Conservation (phyloP, 2,113 vertebrate species). For the Laticauda laticaudata region DNA sequence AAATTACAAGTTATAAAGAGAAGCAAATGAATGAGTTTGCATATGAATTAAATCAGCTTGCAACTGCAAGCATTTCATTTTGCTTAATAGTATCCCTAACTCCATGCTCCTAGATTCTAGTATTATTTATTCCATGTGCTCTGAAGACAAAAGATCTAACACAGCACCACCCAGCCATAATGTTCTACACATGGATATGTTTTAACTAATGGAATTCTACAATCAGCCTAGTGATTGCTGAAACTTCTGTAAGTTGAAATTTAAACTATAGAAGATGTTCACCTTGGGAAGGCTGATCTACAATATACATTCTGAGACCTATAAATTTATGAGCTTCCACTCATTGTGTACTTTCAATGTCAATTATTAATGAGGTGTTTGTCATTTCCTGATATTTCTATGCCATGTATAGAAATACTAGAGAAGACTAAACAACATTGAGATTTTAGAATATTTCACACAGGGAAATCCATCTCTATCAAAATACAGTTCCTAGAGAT, state of each 20-base stretch:
- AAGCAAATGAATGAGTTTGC: neutral
- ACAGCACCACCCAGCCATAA: neutral
- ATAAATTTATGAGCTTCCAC: neutral
- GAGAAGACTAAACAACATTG: neutral
- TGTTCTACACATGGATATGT: neutral
- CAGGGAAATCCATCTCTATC: neutral
- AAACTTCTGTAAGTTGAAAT: neutral
- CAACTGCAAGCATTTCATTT: neutral
- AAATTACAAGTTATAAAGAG: neutral
- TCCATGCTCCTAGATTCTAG: neutral
- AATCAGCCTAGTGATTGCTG: neutral
- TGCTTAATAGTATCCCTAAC: neutral
- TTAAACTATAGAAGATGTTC: neutral
- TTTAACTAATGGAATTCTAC: neutral
- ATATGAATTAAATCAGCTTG: neutral
- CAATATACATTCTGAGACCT: neutral
- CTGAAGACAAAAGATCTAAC: neutral
- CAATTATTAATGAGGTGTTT: neutral
- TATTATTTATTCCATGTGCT: neutral
- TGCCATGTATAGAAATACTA: neutral
- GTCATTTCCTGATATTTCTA: neutral
- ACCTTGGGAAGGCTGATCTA: neutral
- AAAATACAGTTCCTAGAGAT: neutral
- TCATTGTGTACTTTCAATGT: neutral
- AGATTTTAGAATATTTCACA: neutral